A percentile compares a stretch with the other conserved stretches of the same genome.
Evolutionary conservation across 2,888 invertebrate genomes (phyloP).

Genomic region (Idaea dimidiata): DNA sequence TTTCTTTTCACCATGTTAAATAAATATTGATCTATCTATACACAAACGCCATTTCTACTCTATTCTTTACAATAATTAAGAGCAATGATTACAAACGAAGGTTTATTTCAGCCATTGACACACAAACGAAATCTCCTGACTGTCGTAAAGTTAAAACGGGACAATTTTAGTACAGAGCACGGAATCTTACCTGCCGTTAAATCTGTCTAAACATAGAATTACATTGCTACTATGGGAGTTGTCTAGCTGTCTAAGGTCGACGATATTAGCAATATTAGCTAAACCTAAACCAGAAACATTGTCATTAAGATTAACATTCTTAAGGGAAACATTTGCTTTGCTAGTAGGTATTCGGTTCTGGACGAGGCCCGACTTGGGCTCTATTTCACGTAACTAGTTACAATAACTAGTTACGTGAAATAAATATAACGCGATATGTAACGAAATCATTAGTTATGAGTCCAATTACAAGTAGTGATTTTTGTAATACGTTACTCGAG

Average conservation of each 20-base stretch:
- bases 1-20: too few species aligned
- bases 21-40: too few species aligned
- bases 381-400: too few species aligned
- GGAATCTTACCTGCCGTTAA: neutral
- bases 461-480: too few species aligned
- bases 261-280: neutral
- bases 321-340: too few species aligned
- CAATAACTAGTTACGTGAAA: too few species aligned
- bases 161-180: neutral
- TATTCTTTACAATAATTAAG: neutral
- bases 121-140: neutral
- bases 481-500: too few species aligned
- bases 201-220: neutral
- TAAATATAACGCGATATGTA: too few species aligned
- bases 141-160: neutral
- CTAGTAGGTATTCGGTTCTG: neutral
- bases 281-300: neutral
- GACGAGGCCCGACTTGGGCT: too few species aligned
- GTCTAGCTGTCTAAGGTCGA: neutral
- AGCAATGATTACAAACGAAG: neutral
- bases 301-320: neutral
- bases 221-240: neutral
- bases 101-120: neutral
- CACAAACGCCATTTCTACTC: neutral
- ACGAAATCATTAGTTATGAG: too few species aligned